Base-by-base conservation (phyloP, 2,888 invertebrate genomes). In the Norana najaformis region DNA sequence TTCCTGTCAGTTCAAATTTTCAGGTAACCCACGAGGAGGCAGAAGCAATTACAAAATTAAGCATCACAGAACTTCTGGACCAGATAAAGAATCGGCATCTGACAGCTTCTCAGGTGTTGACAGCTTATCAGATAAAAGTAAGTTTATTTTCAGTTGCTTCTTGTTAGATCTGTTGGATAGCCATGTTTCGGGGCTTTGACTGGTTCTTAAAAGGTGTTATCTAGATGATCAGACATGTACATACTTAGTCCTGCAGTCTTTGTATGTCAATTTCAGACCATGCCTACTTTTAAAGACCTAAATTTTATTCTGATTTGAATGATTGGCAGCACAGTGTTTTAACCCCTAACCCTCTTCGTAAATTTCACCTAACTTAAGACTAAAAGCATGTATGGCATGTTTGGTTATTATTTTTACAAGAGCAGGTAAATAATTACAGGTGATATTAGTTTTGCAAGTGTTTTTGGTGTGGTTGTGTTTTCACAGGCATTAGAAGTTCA, bases 401-500 rank as follows among this genome's bases (percentile, higher is more conserved):
- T 8, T 53, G 23, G 2, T 69, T 69, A 69, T 69, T 53, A 2
- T 53, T 13, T n/a, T 47, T 23, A 47, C 23, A n/a, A 69, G n/a
- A 69, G n/a, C n/a, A n/a, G 30, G 69, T 3, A 8, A n/a, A n/a
- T 30, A n/a, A 1, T 69, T n/a, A n/a, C 30, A 69, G 8, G 8
- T 69, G 16, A 47, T 47, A 83, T n/a, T 83, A 83, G 16, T 83
- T 16, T 13, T 37, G 34, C 37, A 85, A 4, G 20, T 36, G 35
- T n/a, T 36, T 23, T 20, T 85, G 18, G n/a, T 85, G 3, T 85
- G 36, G 6, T 36, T 85, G 30, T 85, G 35, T 36, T 23, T 36
- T 85, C 23, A n/a, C n/a, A 85, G 85, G 85, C 85, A 20, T 14
- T 85, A 35, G 92, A 92, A 88, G 92, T 92, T 0, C 92, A 93